A percentile compares a stretch with the other conserved stretches of the same genome.
phyloP scores from a whole-genome alignment of 2,888 invertebrate species.

The Lagria hirta region DNA sequence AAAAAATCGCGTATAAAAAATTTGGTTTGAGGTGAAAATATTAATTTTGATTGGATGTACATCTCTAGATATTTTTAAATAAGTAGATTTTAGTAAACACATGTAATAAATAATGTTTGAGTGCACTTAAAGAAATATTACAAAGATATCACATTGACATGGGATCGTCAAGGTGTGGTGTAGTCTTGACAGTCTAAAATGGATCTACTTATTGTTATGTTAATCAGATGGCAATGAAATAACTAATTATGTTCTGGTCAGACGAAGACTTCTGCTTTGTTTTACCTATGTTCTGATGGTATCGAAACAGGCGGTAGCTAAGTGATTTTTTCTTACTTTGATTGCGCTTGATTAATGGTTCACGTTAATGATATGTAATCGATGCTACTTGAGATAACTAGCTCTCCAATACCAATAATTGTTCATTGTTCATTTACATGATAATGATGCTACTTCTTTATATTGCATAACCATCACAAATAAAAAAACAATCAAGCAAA shows the following conservation, averaged over 20 bases:
- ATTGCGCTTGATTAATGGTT: conserved; percentile 39
- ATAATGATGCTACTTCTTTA: conserved; percentile 20
- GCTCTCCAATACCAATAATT: conserved; percentile 31
- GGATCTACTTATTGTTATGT: conserved; percentile 46
- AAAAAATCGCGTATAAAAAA: too few species aligned
- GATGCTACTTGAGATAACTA: conserved; percentile 34
- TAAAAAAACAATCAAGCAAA: too few species aligned
- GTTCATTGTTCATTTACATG: conserved; percentile 32
- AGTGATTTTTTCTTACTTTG: conserved; percentile 36
- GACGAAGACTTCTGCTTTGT: conserved; percentile 31
- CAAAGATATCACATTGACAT: conserved; percentile 25
- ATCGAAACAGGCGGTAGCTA: conserved; percentile 36
- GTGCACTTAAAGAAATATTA: conserved; percentile 14
- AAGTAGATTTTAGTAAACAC: too few species aligned
- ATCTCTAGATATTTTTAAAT: too few species aligned
- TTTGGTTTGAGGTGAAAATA: too few species aligned
- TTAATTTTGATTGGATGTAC: too few species aligned
- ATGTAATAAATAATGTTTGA: too few species aligned
- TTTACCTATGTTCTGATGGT: conserved; percentile 31
- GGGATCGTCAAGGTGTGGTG: conserved; percentile 34
- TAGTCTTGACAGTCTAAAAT: conserved; percentile 41
- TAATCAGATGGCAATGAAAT: conserved; percentile 46
- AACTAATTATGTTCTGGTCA: conserved; percentile 39
- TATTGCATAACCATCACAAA: too few species aligned
- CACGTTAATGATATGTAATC: conserved; percentile 36